Percentiles rank a stretch among this genome's conserved stretches.
These are phyloP conservation scores for Metalampra italica DNA, from an alignment of 2,888 invertebrate genomes.

Conservation along the genomic window DNA sequence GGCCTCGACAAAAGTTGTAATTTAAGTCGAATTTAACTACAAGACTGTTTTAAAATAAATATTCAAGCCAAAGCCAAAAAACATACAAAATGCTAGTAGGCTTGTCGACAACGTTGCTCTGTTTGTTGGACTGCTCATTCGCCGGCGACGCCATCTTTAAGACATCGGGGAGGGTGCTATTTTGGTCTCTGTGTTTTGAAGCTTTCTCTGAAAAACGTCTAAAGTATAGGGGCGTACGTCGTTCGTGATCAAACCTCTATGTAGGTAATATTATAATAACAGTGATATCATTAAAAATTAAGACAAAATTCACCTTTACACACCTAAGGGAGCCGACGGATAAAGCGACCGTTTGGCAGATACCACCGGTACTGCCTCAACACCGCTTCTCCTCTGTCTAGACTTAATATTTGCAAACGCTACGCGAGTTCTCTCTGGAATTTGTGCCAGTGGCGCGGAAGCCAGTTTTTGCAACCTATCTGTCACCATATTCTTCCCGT, in stretches of 20 bases:
- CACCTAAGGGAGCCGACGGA: conserved; percentile 50
- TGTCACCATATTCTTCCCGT: conserved; percentile 38
- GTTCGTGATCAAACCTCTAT: no score
- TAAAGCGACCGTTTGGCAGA: conserved; percentile 26
- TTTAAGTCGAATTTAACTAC: no score
- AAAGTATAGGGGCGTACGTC: neutral
- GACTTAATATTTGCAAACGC: neutral
- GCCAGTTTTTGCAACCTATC: conserved; percentile 42
- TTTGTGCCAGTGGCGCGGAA: conserved; percentile 13
- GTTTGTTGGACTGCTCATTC: conserved; percentile 18
- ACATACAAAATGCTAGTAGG: conserved; percentile 39
- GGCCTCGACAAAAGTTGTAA: no score
- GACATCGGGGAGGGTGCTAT: conserved; percentile 32
- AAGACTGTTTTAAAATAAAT: neutral
- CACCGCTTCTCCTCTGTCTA: conserved; percentile 11
- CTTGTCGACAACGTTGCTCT: conserved; percentile 22
- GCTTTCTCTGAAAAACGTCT: conserved; percentile 24
- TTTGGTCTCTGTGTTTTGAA: conserved; percentile 26
- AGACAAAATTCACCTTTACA: conserved; percentile 65
- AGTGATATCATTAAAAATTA: neutral
- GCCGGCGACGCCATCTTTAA: conserved; percentile 15
- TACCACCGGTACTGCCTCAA: conserved; percentile 19
- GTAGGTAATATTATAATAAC: no score
- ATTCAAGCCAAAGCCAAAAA: neutral
- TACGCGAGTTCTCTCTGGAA: conserved; percentile 18